Evolutionary conservation across 2,797 vertebrate genomes (phyloP).

Genomic region (Etheostoma perlongum): DNA sequence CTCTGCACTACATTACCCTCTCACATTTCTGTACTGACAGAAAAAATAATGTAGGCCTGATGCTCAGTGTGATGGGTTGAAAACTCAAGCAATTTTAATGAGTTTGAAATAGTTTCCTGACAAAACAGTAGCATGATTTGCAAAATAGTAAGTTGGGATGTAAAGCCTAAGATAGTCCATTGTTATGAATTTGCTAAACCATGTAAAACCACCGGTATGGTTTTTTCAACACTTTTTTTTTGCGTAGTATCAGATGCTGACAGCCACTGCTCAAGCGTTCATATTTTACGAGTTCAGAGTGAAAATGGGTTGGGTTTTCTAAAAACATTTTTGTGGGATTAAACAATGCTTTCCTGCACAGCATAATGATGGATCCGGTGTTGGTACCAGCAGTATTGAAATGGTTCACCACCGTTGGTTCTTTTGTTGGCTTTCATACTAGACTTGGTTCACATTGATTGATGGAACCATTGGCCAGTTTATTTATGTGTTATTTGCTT

Average conservation of each 20-base stretch:
- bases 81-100: too few species aligned
- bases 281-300: too few species aligned
- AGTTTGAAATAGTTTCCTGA: too few species aligned
- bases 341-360: background rate
- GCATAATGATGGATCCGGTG: background rate
- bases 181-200: background rate
- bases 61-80: too few species aligned
- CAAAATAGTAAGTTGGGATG: too few species aligned
- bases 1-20: background rate
- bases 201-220: background rate
- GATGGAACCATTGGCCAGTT: background rate
- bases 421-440: background rate
- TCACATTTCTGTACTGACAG: too few species aligned
- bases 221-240: too few species aligned
- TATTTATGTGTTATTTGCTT: slow-evolving; percentile 22
- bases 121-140: too few species aligned
- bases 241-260: too few species aligned
- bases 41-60: background rate
- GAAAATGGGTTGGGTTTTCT: background rate
- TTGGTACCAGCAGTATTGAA: background rate
- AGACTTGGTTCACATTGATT: background rate
- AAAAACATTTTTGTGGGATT: background rate
- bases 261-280: too few species aligned
- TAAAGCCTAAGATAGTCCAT: too few species aligned
- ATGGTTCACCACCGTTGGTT: background rate